Base-by-base conservation (phyloP, 53 echinoderm and acorn worm genomes). In the Crossaster papposus region DNA sequence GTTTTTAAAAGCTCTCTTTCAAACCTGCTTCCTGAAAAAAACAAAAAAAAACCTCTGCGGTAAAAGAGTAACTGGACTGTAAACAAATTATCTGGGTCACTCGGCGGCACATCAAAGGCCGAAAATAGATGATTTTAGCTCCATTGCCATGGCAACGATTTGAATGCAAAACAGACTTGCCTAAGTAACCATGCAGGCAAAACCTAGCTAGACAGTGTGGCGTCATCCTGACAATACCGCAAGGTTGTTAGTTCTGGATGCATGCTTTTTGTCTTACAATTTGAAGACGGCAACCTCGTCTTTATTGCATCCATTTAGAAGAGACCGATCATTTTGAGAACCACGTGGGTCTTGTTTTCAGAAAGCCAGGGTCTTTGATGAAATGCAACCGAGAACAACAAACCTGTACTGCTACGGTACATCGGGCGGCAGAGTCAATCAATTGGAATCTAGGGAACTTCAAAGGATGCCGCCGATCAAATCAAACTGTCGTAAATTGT, bases 401-500 rank as follows among this genome's bases (percentile, higher is more conserved):
- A 84, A 33, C 84, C 84, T 31, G 52, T 72, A 65, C 31, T 44
- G 84, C 30, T n/a, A n/a, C n/a, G n/a, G n/a, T n/a, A n/a, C n/a
- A n/a, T n/a, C n/a, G n/a, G n/a, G n/a, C 72, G 28, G 84, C 72
- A 1, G 78, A 78, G 44, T 51, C 78, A 50, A 24, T 78, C 36
- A 78, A 78, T 78, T 51, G 78, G 78, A 78, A 44, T 6, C 12
- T 24, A 51, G 26, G 51, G 26, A 14, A 84, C 84, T 30, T 84
- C 84, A 84, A 84, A 84, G 84, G 84, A 4, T 72, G 53, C 84
- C 72, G 84, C 31, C 84, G 44, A 71, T 84, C 84, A 84, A 84
- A 84, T 84, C 84, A 84, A 72, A 84, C 84, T 29, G 53, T 70
- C 65, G 70, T 36, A 81, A 84, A 84, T 84, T 84, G 84, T 84